A percentile compares a stretch with the other conserved stretches of the same genome.
These are phyloP conservation scores for Scrobipalpa costella DNA, from an alignment of 2,888 invertebrate species.

Conservation along the genomic window DNA sequence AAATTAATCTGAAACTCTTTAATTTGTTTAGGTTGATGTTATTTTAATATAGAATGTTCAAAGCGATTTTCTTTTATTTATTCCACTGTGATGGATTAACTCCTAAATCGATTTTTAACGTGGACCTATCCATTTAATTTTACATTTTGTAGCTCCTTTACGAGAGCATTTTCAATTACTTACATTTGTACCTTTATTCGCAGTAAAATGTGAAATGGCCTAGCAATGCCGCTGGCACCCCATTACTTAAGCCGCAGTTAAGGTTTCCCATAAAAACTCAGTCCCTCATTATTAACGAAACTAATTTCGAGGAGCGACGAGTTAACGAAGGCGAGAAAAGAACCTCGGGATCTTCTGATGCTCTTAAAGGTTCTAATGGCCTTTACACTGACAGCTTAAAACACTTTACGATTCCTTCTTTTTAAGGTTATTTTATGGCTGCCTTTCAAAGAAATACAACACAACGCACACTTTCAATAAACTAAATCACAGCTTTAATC, in stretches of 20 bases:
- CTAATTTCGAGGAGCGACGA: conserved; percentile 59
- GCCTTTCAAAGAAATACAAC: background rate
- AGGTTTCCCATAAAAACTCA: conserved; percentile 51
- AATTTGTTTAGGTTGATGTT: too few species aligned
- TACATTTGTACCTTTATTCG: background rate
- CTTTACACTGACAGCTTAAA: background rate
- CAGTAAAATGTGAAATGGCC: conserved; percentile 3
- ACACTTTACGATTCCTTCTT: background rate
- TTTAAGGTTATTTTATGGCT: background rate
- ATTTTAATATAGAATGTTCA: too few species aligned
- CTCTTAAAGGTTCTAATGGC: background rate
- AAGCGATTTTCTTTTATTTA: background rate
- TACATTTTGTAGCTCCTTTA: background rate
- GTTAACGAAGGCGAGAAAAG: conserved; percentile 62
- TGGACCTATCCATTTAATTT: background rate
- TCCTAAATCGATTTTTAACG: background rate
- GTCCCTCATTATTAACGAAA: conserved; percentile 58
- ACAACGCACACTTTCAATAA: conserved; percentile 5
- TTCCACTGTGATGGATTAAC: background rate
- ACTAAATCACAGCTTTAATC: conserved; percentile 16
- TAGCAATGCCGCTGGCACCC: conserved; percentile 17
- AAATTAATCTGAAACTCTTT: too few species aligned
- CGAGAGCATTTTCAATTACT: conserved; percentile 16
- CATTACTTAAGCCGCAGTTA: conserved; percentile 31
- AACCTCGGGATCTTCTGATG: conserved; percentile 43